Percentiles rank a stretch among this genome's conserved stretches.
phyloP scores from a whole-genome alignment of 2,888 invertebrate genomes.

The Trissolcus brochymenae region DNA sequence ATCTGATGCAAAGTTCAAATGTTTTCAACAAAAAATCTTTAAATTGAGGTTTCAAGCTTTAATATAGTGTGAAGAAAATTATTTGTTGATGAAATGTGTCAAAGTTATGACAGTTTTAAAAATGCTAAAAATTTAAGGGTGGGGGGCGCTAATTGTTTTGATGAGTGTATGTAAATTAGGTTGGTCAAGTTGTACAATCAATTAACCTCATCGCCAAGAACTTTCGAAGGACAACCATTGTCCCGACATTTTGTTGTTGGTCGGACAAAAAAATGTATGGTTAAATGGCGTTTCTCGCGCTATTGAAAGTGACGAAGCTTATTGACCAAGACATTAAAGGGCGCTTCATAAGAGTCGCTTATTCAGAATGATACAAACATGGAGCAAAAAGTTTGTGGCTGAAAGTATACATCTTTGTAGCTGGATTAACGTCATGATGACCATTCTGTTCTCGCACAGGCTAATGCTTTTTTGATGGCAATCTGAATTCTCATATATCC shows the following conservation, averaged over 20 bases:
- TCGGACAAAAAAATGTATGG: too few species aligned
- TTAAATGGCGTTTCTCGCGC: constrained; percentile 15
- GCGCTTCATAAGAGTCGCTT: constrained; percentile 40
- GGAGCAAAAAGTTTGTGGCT: constrained; percentile 24
- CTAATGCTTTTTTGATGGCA: constrained; percentile 61
- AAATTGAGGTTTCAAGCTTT: too few species aligned
- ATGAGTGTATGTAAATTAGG: too few species aligned
- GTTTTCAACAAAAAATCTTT: too few species aligned
- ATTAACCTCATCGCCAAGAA: neutral
- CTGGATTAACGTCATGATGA: constrained; percentile 60
- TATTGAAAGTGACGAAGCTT: constrained; percentile 51
- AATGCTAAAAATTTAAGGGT: too few species aligned
- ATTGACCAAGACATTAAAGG: constrained; percentile 51
- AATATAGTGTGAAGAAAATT: too few species aligned
- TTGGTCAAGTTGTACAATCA: too few species aligned
- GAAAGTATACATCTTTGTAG: constrained; percentile 58
- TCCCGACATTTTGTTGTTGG: neutral
- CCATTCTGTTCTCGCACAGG: constrained; percentile 52
- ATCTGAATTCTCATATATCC: constrained; percentile 44
- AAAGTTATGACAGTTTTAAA: too few species aligned
- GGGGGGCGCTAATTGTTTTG: too few species aligned
- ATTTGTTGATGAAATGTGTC: too few species aligned
- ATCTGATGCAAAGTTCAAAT: too few species aligned
- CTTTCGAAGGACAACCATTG: neutral
- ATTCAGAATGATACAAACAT: constrained; percentile 49